phyloP scores from a whole-genome alignment of 2,888 invertebrate genomes.

The Drosophila borealis region DNA sequence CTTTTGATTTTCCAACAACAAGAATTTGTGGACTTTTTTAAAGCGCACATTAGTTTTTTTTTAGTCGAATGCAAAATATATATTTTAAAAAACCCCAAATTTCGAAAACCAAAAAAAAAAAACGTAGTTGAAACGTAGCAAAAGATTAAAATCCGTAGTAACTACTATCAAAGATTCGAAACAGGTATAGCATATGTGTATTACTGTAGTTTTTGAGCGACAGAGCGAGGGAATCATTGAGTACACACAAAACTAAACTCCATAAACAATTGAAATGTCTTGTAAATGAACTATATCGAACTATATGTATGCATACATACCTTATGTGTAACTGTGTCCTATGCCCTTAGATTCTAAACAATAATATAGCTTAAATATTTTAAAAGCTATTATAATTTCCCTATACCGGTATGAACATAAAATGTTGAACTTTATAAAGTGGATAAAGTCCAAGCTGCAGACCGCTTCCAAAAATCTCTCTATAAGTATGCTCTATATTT shows the following conservation, averaged over 20 bases:
- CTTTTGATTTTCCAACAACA: slow-evolving; percentile 17
- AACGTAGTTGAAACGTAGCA: slow-evolving; percentile 35
- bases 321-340: slow-evolving; percentile 64
- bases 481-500: slow-evolving; percentile 25
- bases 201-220: slow-evolving; percentile 49
- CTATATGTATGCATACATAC: slow-evolving; percentile 42
- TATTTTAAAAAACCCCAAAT: slow-evolving; percentile 26
- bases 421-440: slow-evolving; percentile 58
- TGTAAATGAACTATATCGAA: slow-evolving; percentile 74
- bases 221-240: slow-evolving; percentile 51
- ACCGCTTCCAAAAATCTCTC: slow-evolving; percentile 51
- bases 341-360: slow-evolving; percentile 62
- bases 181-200: slow-evolving; percentile 71
- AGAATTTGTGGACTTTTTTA: slow-evolving; percentile 39
- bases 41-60: slow-evolving; percentile 60
- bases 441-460: slow-evolving; percentile 33
- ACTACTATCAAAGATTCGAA: slow-evolving; percentile 50
- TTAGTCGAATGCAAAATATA: slow-evolving; percentile 23
- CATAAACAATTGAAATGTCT: slow-evolving; percentile 45
- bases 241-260: slow-evolving; percentile 24
- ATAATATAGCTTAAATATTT: slow-evolving; percentile 65
- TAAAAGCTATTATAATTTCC: slow-evolving; percentile 51
- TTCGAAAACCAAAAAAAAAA: slow-evolving; percentile 1
- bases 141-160: slow-evolving; percentile 29
- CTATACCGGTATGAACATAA: slow-evolving; percentile 51